Evolutionary conservation across 2,797 vertebrate species (phyloP).

Genomic region (Hirundo rustica): DNA sequence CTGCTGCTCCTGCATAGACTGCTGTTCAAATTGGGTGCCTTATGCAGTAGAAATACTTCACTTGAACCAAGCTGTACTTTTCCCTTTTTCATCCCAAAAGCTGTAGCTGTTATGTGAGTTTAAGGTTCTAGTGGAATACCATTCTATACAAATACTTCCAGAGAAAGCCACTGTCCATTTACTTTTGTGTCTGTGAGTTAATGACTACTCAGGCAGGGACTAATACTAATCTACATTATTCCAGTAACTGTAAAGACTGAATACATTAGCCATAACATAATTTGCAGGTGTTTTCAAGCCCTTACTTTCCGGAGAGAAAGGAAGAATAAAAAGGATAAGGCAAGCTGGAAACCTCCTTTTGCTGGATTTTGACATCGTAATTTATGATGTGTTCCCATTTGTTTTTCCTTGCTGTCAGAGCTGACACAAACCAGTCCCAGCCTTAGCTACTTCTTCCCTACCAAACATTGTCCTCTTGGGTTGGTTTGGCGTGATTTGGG

Average conservation of each 20-base stretch:
- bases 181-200: background rate
- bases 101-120: background rate
- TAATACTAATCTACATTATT: background rate
- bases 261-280: background rate
- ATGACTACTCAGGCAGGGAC: background rate
- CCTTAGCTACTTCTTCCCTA: background rate
- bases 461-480: background rate
- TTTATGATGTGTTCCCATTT: background rate
- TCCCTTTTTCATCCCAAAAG: background rate
- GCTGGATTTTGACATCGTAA: background rate
- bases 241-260: background rate
- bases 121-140: background rate
- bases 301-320: background rate
- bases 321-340: background rate
- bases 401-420: background rate
- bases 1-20: background rate
- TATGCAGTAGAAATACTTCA: background rate
- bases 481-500: background rate
- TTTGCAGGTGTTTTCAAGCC: background rate
- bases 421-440: background rate
- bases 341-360: background rate
- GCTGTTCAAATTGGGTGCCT: background rate
- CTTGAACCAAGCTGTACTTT: background rate
- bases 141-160: background rate
- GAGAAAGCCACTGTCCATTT: background rate